Evolutionary conservation across 2,113 vertebrate species (phyloP).

Genomic region (Pangasianodon hypophthalmus): DNA sequence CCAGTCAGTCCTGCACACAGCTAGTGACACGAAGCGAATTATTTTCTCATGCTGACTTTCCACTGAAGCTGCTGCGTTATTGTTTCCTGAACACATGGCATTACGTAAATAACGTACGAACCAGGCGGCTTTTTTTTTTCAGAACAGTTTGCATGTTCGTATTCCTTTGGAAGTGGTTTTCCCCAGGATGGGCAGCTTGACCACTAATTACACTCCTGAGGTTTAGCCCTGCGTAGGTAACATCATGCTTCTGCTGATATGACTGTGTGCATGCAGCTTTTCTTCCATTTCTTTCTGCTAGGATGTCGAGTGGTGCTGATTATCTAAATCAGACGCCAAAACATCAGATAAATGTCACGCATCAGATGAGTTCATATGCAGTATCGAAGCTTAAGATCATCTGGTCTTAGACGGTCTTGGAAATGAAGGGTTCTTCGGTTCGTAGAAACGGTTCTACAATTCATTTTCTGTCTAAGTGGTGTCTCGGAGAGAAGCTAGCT

Average conservation of each 20-base stretch:
- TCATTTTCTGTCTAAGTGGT: too few relatives aligned
- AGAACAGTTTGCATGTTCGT: not conserved
- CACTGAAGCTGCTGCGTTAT: not conserved
- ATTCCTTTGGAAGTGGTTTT: constrained; percentile 2
- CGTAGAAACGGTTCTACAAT: too few relatives aligned
- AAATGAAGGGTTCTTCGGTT: not conserved
- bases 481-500: too few relatives aligned
- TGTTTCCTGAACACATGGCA: not conserved
- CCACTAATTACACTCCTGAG: not conserved
- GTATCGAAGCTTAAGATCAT: not conserved
- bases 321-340: not conserved
- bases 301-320: not conserved
- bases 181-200: not conserved
- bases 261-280: not conserved
- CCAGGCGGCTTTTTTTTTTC: not conserved
- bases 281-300: not conserved
- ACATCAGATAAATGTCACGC: not conserved
- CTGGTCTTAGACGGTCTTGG: not conserved
- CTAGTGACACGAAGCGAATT: not conserved
- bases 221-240: not conserved
- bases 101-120: not conserved
- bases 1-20: too few relatives aligned
- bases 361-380: not conserved
- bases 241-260: not conserved
- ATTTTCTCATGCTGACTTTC: not conserved